Evolutionary conservation across 2,113 vertebrate genomes (phyloP), one percentile per base, ranked within the genome.

Genomic region (Indri indri): DNA sequence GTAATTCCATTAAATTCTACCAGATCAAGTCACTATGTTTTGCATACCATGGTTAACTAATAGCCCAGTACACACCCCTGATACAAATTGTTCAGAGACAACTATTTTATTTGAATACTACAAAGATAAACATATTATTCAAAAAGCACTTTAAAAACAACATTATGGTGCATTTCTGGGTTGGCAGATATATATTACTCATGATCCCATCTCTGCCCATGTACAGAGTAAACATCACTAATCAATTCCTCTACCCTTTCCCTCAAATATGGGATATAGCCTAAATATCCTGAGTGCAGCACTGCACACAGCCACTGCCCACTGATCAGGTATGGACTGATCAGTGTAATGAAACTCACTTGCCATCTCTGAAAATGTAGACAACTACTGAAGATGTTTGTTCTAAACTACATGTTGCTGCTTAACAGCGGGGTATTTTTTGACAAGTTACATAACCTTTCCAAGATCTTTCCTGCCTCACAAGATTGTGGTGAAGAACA

Each of bases 371-470:
- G 50, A 23, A 94, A 93, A 94, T 50, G 13, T 47, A 32, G 71
- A 94, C 96, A 97, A 94, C 25, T 12, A 71, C 45, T 47, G 34
- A 97, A 71, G 76, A 77, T 6, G 0, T 81, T 76, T 92, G 74
- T 68, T 92, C 50, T 92, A 91, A 74, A 85, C 76, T 85, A 54
- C 30, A 77, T 6, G 40, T 40, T 71, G 12, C 42, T 57, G 57
- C 45, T 91, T 42, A 86, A 25, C 37, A 74, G 18, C 18, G 1
- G 16, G n/a, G 27, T 63, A 54, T 94, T 96, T 95, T 92, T 83
- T 95, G 73, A 90, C 52, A 86, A 63, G 34, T 50, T 81, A 52
- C 2, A 54, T 18, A 96, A 86, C 66, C 30, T 89, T 90, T 79
- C 42, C 37, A 3, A 77, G 66, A 11, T 86, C 57, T 61, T 94